Percentiles rank a stretch among this genome's conserved stretches.
Conservation (phyloP, 53 echinoderm and acorn worm genomes). For the Astropecten irregularis region DNA sequence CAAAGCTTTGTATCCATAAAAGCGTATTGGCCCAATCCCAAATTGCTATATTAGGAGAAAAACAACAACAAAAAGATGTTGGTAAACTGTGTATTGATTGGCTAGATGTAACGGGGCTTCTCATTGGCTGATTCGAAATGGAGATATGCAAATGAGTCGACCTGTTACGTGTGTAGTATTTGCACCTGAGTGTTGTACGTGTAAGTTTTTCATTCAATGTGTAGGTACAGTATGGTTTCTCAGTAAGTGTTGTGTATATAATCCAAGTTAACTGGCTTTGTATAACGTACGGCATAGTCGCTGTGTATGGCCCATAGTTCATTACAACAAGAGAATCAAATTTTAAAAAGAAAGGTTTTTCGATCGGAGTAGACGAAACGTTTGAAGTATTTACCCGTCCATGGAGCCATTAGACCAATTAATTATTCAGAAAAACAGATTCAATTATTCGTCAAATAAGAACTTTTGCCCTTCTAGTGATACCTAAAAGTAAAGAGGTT, state of each 20-base stretch:
- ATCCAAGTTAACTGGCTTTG: conserved; percentile 27
- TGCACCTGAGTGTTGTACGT: conserved; percentile 60
- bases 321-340: too few relatives aligned
- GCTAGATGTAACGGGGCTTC: conserved; percentile 43
- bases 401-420: neutral
- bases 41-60: conserved; percentile 35
- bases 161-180: conserved; percentile 42
- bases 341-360: too few relatives aligned
- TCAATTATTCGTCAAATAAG: too few relatives aligned
- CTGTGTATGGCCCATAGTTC: conserved; percentile 23
- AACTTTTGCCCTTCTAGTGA: too few relatives aligned
- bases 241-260: conserved; percentile 65
- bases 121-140: conserved; percentile 9
- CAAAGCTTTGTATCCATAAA: conserved; percentile 17
- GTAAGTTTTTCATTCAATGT: conserved; percentile 59
- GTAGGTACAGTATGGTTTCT: conserved; percentile 57
- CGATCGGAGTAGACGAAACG: neutral
- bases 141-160: conserved; percentile 45
- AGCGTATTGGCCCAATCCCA: conserved; percentile 26
- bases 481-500: too few relatives aligned
- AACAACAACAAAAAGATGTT: neutral
- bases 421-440: too few relatives aligned
- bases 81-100: conserved; percentile 43
- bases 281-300: conserved; percentile 11
- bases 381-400: neutral